Evolutionary conservation across 2,888 invertebrate species (phyloP), one percentile per base, ranked within the genome.

Genomic region (Taenaris catops): DNA sequence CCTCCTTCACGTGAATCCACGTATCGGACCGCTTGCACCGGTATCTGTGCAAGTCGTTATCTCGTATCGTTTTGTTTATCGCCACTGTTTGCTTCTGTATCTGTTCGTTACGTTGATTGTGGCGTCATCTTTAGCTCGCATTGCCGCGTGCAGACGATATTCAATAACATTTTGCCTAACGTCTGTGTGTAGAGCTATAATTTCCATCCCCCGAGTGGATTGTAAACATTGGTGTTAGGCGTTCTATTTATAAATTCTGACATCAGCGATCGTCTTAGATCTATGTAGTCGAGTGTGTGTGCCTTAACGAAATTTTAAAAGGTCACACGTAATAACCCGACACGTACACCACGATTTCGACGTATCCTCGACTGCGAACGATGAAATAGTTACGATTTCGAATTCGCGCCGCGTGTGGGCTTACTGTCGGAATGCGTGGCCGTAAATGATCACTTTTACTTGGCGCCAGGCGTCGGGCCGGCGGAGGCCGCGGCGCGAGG

Each of bases 71-170:
- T 49, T 53, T 24, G 50, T 57, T 67, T 79, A 80, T 79, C 80
- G 70, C 78, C 69, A 69, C 78, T 75, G 78, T 74, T 74, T 75
- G 78, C 73, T 70, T 69, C 74, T 74, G 63, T 75, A 73, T 73
- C 69, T 70, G 58, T 57, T n/a, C 55, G 62, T 68, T 70, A 68
- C 74, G 75, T 69, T 55, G 47, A 34, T 40, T 39, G 44, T 70
- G 75, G 76, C 76, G 75, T 79, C 73, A 75, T 43, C 35, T 41
- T 34, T 34, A 38, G 38, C 36, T 38, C 33, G 34, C 41, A 34
- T 38, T 27, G 24, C 35, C 9, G 29, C 24, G 19, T 7, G 19
- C 16, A n/a, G 6, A 11, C 16, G 28, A 8, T 29, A 17, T 29
- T 33, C 27, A 14, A 28, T 14, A 28, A 20, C 11, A 25, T 21